Conservation (phyloP, 2,888 invertebrate species). For the Cryptus armator region DNA sequence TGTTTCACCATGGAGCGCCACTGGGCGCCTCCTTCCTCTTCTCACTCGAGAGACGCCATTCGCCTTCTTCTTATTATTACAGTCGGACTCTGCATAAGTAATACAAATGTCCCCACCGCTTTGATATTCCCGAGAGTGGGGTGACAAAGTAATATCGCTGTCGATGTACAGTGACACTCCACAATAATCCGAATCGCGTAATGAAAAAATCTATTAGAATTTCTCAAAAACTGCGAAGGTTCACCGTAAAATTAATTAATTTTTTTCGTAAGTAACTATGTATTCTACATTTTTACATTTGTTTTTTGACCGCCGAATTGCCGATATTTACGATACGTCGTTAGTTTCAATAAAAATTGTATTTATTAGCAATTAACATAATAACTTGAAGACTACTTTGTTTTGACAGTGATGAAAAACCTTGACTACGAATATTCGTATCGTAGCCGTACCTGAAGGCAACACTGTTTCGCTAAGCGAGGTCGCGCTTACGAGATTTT, state of each 20-base stretch:
- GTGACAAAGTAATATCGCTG: too few species aligned
- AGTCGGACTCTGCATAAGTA: conserved; percentile 63
- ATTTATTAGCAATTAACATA: too few species aligned
- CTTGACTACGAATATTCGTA: neutral
- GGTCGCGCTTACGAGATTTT: neutral
- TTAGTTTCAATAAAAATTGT: too few species aligned
- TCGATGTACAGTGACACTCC: neutral
- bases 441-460: neutral
- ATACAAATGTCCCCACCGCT: conserved; percentile 18
- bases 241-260: too few species aligned
- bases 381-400: too few species aligned
- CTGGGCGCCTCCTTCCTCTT: conserved; percentile 72
- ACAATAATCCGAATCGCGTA: too few species aligned
- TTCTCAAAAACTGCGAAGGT: too few species aligned
- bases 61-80: conserved; percentile 58
- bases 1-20: conserved; percentile 75
- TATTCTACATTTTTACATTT: too few species aligned
- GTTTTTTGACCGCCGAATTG: too few species aligned
- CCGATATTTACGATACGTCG: too few species aligned
- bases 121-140: neutral
- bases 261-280: too few species aligned
- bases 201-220: too few species aligned
- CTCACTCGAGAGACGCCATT: conserved; percentile 59
- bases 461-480: neutral
- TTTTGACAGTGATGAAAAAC: neutral